Evolutionary conservation across 2,113 vertebrate species (phyloP).

Genomic region (Arvicanthis niloticus): DNA sequence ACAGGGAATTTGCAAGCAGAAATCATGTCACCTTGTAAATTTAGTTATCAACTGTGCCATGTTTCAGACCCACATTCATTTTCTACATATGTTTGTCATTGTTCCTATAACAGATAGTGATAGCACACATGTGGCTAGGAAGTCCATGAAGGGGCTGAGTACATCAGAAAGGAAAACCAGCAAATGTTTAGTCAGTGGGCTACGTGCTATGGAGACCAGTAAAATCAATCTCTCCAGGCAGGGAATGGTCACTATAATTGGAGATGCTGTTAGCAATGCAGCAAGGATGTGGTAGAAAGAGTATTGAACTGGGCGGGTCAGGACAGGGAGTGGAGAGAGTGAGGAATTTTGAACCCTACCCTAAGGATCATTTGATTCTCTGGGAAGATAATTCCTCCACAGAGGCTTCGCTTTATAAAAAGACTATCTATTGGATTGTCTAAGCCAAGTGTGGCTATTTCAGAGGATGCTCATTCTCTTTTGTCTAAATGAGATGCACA

Average conservation of each 20-base stretch:
- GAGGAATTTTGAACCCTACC: constrained; percentile 13
- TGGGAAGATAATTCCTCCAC: neutral
- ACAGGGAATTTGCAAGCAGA: neutral
- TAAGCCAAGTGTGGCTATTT: constrained; percentile 23
- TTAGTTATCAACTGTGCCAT: neutral
- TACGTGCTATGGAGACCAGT: neutral
- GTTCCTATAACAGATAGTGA: neutral
- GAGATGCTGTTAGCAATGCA: constrained; percentile 4
- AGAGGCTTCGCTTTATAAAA: constrained; percentile 13
- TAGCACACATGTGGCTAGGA: neutral
- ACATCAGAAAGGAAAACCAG: constrained; percentile 26
- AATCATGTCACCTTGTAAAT: constrained; percentile 17
- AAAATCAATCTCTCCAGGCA: constrained; percentile 23
- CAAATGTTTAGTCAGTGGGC: neutral
- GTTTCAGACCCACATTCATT: constrained; percentile 13
- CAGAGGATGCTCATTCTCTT: neutral
- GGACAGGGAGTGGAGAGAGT: neutral
- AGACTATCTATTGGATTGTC: neutral
- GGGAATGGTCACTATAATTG: neutral
- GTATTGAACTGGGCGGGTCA: neutral
- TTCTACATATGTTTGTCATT: neutral
- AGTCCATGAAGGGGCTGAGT: neutral
- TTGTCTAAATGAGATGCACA: neutral
- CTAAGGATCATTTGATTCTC: neutral
- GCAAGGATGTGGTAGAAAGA: constrained; percentile 23